These are phyloP conservation scores for Eristalis intricaria DNA, from an alignment of 2,888 invertebrate species.

Conservation along the genomic window DNA sequence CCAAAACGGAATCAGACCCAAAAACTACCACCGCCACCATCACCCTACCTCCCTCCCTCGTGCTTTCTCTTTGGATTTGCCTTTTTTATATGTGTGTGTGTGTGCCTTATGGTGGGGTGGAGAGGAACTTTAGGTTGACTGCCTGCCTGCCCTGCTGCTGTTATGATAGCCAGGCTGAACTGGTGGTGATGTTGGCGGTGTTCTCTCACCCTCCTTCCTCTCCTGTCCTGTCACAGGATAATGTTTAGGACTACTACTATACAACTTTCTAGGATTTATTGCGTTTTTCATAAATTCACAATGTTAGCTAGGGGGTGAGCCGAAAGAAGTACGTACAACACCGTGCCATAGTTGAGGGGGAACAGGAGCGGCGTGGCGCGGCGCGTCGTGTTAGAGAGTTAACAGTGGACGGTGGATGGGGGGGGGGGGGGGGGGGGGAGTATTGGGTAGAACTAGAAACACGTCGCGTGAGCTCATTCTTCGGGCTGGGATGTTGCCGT, in stretches of 20 bases:
- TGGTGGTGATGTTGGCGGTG: slow-evolving; percentile 6
- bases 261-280: slow-evolving; percentile 67
- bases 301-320: slow-evolving; percentile 20
- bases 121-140: no score
- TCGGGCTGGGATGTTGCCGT: slow-evolving; percentile 51
- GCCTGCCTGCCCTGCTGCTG: no score
- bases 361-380: background rate
- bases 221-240: slow-evolving; percentile 21
- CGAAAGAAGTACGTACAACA: background rate
- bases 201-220: slow-evolving; percentile 1
- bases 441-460: slow-evolving; percentile 7
- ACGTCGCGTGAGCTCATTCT: slow-evolving; percentile 47
- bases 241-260: slow-evolving; percentile 64
- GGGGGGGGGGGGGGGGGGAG: no score
- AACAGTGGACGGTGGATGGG: background rate
- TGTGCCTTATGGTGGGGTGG: background rate
- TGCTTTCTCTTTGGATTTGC: background rate
- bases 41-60: background rate
- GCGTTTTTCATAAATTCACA: slow-evolving; percentile 67
- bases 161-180: slow-evolving; percentile 1
- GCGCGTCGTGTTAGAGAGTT: background rate
- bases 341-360: no score
- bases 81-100: no score
- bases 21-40: slow-evolving; percentile 30
- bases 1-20: slow-evolving; percentile 68